Evolutionary conservation across 1,140 invertebrate genomes (phyloP), one percentile per base, ranked within the genome.

Genomic region (Euborellia annulipes): DNA sequence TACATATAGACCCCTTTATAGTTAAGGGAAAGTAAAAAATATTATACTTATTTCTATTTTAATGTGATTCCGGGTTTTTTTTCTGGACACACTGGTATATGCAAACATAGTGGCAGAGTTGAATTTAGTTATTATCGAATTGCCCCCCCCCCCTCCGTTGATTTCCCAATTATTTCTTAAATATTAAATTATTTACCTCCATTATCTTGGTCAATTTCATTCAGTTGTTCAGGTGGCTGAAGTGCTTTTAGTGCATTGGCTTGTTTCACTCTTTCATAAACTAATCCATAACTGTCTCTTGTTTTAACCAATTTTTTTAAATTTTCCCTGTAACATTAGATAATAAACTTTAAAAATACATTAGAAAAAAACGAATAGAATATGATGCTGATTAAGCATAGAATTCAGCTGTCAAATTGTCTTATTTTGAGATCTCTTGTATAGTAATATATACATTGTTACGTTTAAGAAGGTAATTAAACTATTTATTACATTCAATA

Each of bases 201-300:
- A 34, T 34, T 30, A 13, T 39, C 17, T n/a, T 18, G 11, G 9
- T 45, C 43, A 39, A 36, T 40, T 8, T 45, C 30, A 14, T 30
- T 32, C 13, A 20, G 13, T 40, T 43, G 32, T 39, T 47, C 34
- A 18, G 27, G n/a, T n/a, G n/a, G n/a, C n/a, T n/a, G n/a, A n/a
- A n/a, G n/a, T n/a, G n/a, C n/a, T 53, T 71, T 78, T 37, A 70
- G 58, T 0, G 68, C 63, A 48, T 61, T 65, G 41, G 67, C 68
- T 20, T 64, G 64, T 53, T 80, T 77, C 0, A 89, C 86, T 47
- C 82, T 70, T 38, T 90, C 78, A 58, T 95, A 74, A 1, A 98
- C 83, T 23, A 80, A 66, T 0, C 83, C 82, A 65, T 94, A 98
- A 49, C 79, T 83, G 60, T 93, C 90, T 55, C 76, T 69, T 1